phyloP scores from a whole-genome alignment of 2,797 vertebrate species.

The Nothura maculosa region DNA sequence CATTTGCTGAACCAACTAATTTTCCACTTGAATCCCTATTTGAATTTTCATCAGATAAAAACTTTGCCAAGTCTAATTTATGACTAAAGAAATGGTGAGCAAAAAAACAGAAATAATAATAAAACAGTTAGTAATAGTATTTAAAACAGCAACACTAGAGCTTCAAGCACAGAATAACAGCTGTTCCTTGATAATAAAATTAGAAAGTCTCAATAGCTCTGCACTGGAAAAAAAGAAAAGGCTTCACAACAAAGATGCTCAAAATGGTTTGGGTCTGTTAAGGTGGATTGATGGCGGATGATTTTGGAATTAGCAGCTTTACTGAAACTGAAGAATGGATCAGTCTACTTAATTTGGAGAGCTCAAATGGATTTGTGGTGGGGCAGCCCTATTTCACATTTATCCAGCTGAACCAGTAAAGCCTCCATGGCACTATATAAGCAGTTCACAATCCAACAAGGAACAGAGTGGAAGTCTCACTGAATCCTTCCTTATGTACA shows the following conservation, averaged over 20 bases:
- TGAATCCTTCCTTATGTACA: not conserved
- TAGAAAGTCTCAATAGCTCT: not conserved
- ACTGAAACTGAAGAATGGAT: not conserved
- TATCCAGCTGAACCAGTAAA: not conserved
- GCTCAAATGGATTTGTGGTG: not conserved
- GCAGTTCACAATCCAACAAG: not conserved
- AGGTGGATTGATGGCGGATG: not conserved
- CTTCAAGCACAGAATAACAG: conserved; percentile 2
- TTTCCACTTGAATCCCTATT: not conserved
- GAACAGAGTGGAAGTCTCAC: not conserved
- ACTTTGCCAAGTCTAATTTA: not conserved
- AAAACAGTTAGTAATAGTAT: not conserved
- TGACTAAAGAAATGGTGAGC: not conserved
- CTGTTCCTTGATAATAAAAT: conserved; percentile 10
- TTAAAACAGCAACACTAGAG: not conserved
- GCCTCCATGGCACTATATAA: not conserved
- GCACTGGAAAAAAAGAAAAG: not conserved
- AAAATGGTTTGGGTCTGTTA: not conserved
- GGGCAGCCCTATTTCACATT: not conserved
- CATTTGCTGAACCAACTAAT: not conserved
- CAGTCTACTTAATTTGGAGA: not conserved
- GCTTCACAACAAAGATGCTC: not conserved
- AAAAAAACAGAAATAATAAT: conserved; percentile 38
- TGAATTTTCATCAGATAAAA: conserved; percentile 10
- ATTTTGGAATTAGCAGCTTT: not conserved